Percentiles rank a stretch among this genome's conserved stretches.
phyloP scores from a whole-genome alignment of 1,140 invertebrate genomes.

The Drosophila ficusphila region DNA sequence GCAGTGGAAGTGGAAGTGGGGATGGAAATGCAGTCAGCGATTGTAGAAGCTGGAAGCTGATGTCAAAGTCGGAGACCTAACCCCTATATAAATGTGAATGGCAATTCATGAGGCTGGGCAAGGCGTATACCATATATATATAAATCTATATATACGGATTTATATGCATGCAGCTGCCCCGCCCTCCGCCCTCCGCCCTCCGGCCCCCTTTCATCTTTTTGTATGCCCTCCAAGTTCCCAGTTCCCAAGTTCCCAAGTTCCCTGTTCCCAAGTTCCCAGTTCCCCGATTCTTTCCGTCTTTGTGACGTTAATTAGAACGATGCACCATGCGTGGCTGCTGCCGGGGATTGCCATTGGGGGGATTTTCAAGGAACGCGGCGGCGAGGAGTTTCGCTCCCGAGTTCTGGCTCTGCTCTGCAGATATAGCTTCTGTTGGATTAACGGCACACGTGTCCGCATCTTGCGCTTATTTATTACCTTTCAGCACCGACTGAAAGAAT shows the following conservation, averaged over 20 bases:
- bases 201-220: conserved; percentile 61
- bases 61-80: conserved; percentile 37
- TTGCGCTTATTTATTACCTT: conserved; percentile 80
- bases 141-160: conserved; percentile 28
- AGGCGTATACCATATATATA: conserved; percentile 2
- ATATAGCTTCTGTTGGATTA: conserved; percentile 61
- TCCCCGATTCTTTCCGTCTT: conserved; percentile 35
- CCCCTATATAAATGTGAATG: conserved; percentile 46
- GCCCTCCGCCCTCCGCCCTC: conserved; percentile 13
- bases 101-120: conserved; percentile 24
- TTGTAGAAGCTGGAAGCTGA: conserved; percentile 5
- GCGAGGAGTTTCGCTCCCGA: not conserved
- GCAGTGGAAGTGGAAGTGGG: not conserved
- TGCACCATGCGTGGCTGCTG: conserved; percentile 64
- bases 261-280: conserved; percentile 25
- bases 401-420: too few species aligned
- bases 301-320: conserved; percentile 74
- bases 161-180: conserved; percentile 41
- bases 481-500: conserved; percentile 61
- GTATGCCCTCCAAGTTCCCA: conserved; percentile 14
- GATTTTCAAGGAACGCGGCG: conserved; percentile 2
- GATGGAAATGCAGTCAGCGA: not conserved
- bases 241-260: not conserved
- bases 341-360: conserved; percentile 28
- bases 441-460: conserved; percentile 78